These are phyloP conservation scores for Phenganax stokvisi DNA, from an alignment of 92 coral and sea anemone species.

Conservation along the genomic window DNA sequence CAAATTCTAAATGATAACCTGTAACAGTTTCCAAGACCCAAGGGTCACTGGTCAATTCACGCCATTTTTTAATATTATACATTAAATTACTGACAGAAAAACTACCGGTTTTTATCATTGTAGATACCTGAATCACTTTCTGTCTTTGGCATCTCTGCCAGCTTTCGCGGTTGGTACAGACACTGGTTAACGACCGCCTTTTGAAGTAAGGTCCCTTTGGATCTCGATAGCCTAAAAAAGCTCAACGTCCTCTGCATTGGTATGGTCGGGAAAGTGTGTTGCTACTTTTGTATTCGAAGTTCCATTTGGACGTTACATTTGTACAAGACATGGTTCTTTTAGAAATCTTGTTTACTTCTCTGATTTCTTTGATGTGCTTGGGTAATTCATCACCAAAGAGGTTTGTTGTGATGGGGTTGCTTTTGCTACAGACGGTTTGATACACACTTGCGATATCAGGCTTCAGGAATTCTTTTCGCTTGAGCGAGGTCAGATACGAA, in stretches of 20 bases:
- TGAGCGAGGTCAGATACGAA: slow-evolving; percentile 39
- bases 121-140: not conserved
- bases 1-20: too few relatives aligned
- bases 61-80: too few relatives aligned
- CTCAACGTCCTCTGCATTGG: not conserved
- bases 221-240: slow-evolving; percentile 18
- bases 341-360: slow-evolving; percentile 56
- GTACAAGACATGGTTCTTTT: slow-evolving; percentile 35
- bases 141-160: not conserved
- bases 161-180: not conserved
- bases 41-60: too few relatives aligned
- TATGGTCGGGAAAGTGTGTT: not conserved
- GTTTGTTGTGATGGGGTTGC: slow-evolving; percentile 41
- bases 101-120: not conserved
- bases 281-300: not conserved
- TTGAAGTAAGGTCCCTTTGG: not conserved
- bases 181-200: too few relatives aligned
- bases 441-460: slow-evolving; percentile 41
- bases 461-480: slow-evolving; percentile 40
- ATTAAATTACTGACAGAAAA: not conserved
- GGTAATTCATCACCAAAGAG: slow-evolving; percentile 65
- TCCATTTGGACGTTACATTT: not conserved
- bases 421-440: slow-evolving; percentile 55
- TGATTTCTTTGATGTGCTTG: slow-evolving; percentile 57
- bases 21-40: too few relatives aligned